Evolutionary conservation across 2,113 vertebrate species (phyloP), one percentile per base, ranked within the genome.

Genomic region (Neolamprologus kungweensis): DNA sequence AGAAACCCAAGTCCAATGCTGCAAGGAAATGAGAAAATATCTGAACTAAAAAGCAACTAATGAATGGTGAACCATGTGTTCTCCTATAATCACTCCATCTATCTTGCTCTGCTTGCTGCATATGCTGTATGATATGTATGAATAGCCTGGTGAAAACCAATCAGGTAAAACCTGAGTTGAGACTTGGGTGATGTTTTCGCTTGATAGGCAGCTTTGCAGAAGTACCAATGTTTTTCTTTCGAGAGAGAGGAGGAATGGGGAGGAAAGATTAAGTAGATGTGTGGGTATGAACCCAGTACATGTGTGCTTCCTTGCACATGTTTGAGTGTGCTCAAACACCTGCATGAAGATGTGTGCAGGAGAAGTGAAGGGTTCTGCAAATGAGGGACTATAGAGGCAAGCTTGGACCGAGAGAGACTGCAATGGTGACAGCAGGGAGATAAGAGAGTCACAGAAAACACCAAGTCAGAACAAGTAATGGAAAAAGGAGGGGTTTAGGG

Each of bases 1-100:
- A 92, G 82, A 90, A 86, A 86, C 35, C 16, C 16, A 54, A 84
- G 86, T 85, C 89, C 78, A 89, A 86, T 82, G 71, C 84, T 71
- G 47, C 80, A 65, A 89, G 91, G 91, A 95, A 94, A 94, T 94
- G 75, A 91, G 83, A 93, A 94, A 93, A 92, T 88, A 92, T 91
- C 80, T 89, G 89, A 92, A 91, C 85, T 93, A 86, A 95, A 88
- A 92, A 88, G 88, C 88, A 94, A 92, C 86, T 92, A 91, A 94
- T 93, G 93, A 91, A 94, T 90, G 91, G 91, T 90, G 91, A 93
- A 86, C 45, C 65, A 86, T 86, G 75, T 91, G 89, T 93, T 90
- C 75, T 73, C 85, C 89, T 75, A 68, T 95, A 94, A 95, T 95
- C 90, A 92, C 86, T 85, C 88, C 92, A 94, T 95, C 92, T 88